A percentile compares a stretch with the other conserved stretches of the same genome.
These are phyloP conservation scores for Halcyon malimbica DNA, from an alignment of 2,113 vertebrate genomes.

Conservation along the genomic window DNA sequence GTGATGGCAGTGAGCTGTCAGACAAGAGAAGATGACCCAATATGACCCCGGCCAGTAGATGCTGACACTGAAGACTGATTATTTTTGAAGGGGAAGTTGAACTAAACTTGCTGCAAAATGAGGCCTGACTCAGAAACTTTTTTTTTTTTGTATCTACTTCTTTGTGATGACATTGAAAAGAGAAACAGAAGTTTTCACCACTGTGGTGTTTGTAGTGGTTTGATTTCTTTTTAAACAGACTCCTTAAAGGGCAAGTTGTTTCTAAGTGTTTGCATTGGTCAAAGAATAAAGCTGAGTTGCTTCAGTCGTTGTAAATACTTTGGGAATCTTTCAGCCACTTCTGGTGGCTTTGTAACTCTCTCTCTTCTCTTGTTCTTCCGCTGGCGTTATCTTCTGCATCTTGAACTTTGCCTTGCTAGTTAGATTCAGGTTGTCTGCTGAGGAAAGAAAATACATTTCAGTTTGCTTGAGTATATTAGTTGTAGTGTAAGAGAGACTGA, in stretches of 20 bases:
- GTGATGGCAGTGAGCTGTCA: neutral
- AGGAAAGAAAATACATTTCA: neutral
- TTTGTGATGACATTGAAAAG: neutral
- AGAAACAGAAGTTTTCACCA: neutral
- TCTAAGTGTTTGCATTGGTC: constrained; percentile 19
- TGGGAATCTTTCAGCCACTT: constrained; percentile 21
- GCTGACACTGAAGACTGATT: neutral
- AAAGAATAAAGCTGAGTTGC: constrained; percentile 14
- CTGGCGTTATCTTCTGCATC: neutral
- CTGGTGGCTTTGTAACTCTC: neutral
- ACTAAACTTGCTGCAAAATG: neutral
- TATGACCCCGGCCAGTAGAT: neutral
- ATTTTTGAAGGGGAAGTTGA: neutral
- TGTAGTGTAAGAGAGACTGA: neutral
- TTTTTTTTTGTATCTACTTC: neutral
- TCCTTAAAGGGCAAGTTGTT: constrained; percentile 11
- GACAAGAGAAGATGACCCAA: neutral
- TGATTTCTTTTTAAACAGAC: constrained; percentile 4
- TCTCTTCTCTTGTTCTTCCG: neutral
- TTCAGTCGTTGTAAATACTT: constrained; percentile 24
- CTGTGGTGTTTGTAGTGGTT: neutral
- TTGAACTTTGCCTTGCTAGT: constrained; percentile 41
- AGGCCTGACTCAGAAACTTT: neutral
- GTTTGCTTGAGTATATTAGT: neutral
- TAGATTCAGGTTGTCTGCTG: neutral